Evolutionary conservation across 1,140 invertebrate genomes (phyloP), one percentile per base, ranked within the genome.

Genomic region (Penaeus chinensis): DNA sequence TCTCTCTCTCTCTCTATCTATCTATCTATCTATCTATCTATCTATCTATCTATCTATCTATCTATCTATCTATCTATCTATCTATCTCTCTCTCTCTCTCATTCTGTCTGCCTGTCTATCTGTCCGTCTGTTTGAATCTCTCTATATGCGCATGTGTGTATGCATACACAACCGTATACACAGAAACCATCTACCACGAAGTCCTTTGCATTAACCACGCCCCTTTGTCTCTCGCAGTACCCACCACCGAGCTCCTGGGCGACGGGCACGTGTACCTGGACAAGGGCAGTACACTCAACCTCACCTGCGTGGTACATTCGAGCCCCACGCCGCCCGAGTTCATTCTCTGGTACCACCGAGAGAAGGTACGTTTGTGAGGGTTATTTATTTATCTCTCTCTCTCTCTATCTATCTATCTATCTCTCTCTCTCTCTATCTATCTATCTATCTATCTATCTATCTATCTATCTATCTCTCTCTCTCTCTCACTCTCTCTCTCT

Each of bases 281-380:
- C 92, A 96, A 96, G 91, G 97, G 97, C 76, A 96, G 95, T 92
- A 96, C 96, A 92, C 96, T 98, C 93, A 97, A 98, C 93, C 93
- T 98, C 91, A 98, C 96, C 90, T 98, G 97, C 93, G 95, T 96
- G 91, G 96, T 98, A 91, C 95, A 95, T 93, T 97, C 96, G 94
- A 97, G 96, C 91, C 96, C 96, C 60, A 96, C 97, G 92, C 96
- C 96, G 80, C 96, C 96, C 90, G 96, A 96, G 90, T 98, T 96
- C 92, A 97, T 98, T 92, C 98, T 98, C 93, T 98, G 96, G 97
- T 97, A 98, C 94, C 96, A 97, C 94, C 95, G 96, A 92, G 96
- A 97, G 91, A 95, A 96, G 93, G 96, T 96, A 94, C 94, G 54
- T 11, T 2, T 16, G 54, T 54, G 54, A 54, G 10, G 11, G 2